Evolutionary conservation across 2,797 vertebrate species (phyloP), one percentile per base, ranked within the genome.

Genomic region (Meriones psammophilus): DNA sequence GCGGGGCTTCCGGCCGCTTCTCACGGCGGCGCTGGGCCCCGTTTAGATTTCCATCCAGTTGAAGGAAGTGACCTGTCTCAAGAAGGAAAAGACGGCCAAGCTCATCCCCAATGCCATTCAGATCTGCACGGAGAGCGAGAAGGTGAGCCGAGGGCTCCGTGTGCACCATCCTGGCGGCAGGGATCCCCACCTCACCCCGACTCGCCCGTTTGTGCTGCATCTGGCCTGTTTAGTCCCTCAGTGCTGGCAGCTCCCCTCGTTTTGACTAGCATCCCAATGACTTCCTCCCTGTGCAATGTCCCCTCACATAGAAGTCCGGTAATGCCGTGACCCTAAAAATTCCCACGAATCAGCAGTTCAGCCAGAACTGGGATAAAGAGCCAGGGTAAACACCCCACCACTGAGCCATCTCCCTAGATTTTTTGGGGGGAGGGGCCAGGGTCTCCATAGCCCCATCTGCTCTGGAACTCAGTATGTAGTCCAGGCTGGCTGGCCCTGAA

Each of bases 51-150:
- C 99, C 89, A 99, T 99, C 98, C 99, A 99, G 98, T 95, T 99
- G 97, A 99, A 99, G 98, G 99, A 99, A 78, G 99, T 99, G 77
- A 99, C 98, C 1, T 99, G 98, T 62, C 98, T 99, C 94, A 99
- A 99, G 95, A 99, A 99, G 98, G 99, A 99, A 96, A 99, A 99
- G 98, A 99, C 99, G 0, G 99, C 99, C 80, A 99, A 99, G 97
- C 98, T 99, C 97, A 99, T 99, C 94, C 99, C 99, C 89, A 99
- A 99, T 0, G 99, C 99, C 97, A 99, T 99, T 97, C 99, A 99
- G 98, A 99, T 99, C 98, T 99, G 98, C 98, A 99, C 99, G 0
- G 99, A 99, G 96, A 99, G 98, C 1, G 99, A 99, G 96, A 99
- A 99, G 99, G 99, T 98, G 86, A 94, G 93, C 0, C 0, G 22